Evolutionary conservation across 2,888 invertebrate genomes (phyloP), one percentile per base, ranked within the genome.

Genomic region (Archips crataeganus): DNA sequence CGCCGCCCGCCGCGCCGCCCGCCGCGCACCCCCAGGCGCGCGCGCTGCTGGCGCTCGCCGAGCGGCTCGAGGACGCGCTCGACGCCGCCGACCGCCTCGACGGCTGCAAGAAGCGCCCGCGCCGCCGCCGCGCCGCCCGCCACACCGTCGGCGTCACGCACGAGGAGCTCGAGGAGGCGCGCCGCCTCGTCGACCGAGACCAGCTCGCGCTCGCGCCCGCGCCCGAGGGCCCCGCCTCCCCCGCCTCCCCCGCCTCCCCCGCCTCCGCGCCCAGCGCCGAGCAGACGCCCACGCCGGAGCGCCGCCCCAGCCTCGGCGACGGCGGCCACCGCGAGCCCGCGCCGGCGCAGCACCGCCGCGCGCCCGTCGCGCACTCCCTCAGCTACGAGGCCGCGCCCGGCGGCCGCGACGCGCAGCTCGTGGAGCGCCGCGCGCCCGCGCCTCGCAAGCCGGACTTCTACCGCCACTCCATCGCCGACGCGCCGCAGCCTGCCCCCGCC

Each of bases 81-180:
- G 88, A 88, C 76, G 90, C 90, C 67, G 87, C 92, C 76, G 89
- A 91, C 82, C 79, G 91, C 1, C 86, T 92, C 42, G 91, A 93
- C 79, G 91, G 91, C 75, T 90, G 90, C 82, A 87, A 86, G 74
- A 87, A 93, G 70, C 88, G 87, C 8, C 87, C 94, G 2, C 92
- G 96, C 39, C 95, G 96, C 75, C 95, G 96, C 71, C 95, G 97
- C 45, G 95, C 96, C 76, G 95, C 95, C 63, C 92, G 98, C 0
- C 97, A 98, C 87, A 98, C 98, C 0, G 97, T 98, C 34, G 98
- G 97, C 63, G 98, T 98, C 23, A 97, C 97, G 54, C 95, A 96
- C 61, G 97, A 97, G 85, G 98, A 98, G 83, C 89, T 98, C 39
- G 97, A 96, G 2, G 96, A 97, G 80, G 98, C 98, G 0, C 95